phyloP scores from a whole-genome alignment of 2,113 vertebrate genomes.

The Mormoops blainvillei region DNA sequence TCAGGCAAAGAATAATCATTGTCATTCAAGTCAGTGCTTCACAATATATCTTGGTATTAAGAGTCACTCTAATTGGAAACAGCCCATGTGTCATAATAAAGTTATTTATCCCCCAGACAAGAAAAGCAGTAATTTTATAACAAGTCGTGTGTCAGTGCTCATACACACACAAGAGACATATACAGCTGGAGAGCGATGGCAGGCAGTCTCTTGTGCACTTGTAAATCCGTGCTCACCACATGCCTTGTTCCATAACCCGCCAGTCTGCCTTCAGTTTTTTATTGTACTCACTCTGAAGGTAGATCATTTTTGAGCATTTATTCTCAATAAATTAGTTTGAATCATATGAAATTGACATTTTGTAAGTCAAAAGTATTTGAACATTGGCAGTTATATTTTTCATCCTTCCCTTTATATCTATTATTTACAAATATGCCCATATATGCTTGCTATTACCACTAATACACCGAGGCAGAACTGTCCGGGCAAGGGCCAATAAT shows the following conservation, averaged over 20 bases:
- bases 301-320: neutral
- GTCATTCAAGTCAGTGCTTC: slow-evolving; percentile 28
- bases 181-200: neutral
- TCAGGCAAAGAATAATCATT: neutral
- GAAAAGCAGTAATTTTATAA: neutral
- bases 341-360: neutral
- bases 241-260: neutral
- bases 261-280: neutral
- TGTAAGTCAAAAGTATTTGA: neutral
- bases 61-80: slow-evolving; percentile 24
- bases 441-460: neutral
- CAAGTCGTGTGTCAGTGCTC: neutral
- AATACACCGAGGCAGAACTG: neutral
- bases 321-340: neutral
- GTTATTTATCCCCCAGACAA: slow-evolving; percentile 26
- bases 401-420: neutral
- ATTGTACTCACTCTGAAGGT: neutral
- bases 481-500: neutral
- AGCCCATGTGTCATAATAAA: neutral
- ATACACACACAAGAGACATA: neutral
- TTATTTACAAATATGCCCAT: neutral
- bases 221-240: neutral
- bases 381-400: neutral
- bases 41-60: neutral
- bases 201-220: neutral